phyloP scores from a whole-genome alignment of 2,113 vertebrate species.

The Oreochromis spilurus region DNA sequence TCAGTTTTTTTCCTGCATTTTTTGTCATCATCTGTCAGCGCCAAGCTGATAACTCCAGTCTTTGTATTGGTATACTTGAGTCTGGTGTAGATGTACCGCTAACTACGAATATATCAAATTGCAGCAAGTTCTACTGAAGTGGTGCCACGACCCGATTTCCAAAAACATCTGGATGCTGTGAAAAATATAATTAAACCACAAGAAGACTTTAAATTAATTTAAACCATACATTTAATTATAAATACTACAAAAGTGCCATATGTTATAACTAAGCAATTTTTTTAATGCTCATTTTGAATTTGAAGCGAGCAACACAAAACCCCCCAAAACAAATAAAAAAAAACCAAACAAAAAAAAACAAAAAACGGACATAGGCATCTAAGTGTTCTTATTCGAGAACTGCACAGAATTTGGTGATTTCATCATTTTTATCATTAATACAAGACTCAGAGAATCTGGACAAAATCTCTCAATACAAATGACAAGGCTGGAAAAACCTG shows the following conservation, averaged over 20 bases:
- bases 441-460: background rate
- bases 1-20: background rate
- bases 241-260: background rate
- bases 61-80: background rate
- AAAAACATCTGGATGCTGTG: background rate
- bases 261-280: background rate
- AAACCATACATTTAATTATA: background rate
- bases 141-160: background rate
- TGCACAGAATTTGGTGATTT: background rate
- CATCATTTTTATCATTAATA: background rate
- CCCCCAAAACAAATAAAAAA: fast-evolving
- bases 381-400: background rate
- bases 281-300: background rate
- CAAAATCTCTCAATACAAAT: background rate
- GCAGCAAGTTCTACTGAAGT: conserved; percentile 41
- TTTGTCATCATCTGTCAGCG: background rate
- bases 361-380: background rate
- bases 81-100: conserved; percentile 23
- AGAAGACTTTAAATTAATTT: background rate
- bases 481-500: background rate
- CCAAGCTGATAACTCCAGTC: background rate
- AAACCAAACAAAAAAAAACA: background rate
- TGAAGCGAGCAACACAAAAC: background rate
- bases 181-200: background rate
- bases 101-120: conserved; percentile 44